These are phyloP conservation scores for Chloroceryle aenea DNA, from an alignment of 2,113 vertebrate species.

Conservation along the genomic window DNA sequence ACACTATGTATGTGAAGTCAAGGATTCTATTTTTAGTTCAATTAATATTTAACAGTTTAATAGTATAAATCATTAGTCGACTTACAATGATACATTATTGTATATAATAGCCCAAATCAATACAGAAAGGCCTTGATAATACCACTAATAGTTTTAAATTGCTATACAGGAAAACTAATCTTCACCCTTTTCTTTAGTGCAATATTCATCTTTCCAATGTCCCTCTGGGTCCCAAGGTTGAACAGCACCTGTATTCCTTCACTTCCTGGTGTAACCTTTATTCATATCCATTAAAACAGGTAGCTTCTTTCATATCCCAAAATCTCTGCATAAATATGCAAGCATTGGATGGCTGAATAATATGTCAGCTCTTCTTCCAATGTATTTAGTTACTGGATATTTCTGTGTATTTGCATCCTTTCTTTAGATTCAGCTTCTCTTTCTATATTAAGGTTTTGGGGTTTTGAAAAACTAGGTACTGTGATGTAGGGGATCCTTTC, in stretches of 20 bases:
- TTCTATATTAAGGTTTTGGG: not conserved
- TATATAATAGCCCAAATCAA: not conserved
- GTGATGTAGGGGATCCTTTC: not conserved
- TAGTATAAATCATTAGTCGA: not conserved
- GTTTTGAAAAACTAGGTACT: not conserved
- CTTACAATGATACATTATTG: not conserved
- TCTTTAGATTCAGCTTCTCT: not conserved
- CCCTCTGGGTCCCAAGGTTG: not conserved
- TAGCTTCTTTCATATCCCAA: not conserved
- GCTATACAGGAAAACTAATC: not conserved
- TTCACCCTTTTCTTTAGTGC: not conserved
- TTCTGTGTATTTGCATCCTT: not conserved
- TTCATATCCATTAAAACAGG: not conserved
- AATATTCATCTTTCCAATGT: not conserved
- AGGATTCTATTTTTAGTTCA: not conserved
- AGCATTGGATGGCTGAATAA: rapidly evolving
- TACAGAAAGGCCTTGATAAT: not conserved
- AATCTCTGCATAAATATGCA: not conserved
- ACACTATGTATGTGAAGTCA: not conserved
- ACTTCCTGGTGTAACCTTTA: not conserved
- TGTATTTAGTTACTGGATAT: not conserved
- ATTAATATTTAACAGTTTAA: not conserved
- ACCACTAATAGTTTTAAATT: not conserved
- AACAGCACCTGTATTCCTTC: not conserved
- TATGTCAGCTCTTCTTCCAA: not conserved